Evolutionary conservation across 2,888 invertebrate species (phyloP), one percentile per base, ranked within the genome.

Genomic region (Neria commutata): DNA sequence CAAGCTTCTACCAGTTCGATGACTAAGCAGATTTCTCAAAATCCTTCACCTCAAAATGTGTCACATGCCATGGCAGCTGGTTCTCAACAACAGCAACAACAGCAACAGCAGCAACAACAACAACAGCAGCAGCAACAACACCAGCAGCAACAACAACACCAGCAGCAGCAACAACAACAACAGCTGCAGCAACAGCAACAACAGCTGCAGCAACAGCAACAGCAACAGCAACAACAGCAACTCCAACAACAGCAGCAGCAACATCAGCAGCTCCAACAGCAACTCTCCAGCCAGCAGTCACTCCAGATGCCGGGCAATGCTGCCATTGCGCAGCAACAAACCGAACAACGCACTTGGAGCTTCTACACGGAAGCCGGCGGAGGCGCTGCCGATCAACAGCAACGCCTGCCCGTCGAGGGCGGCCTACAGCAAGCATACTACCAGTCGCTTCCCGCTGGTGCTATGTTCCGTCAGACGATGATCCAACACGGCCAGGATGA

Each of bases 381-480:
- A 47, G 72, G 74, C 60, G 70, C 72, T 45, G 71, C 68, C n/a
- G 78, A 76, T 1, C 75, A 78, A 16, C 80, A 79, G 59, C 79
- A 80, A 26, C 69, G 73, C 0, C 72, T 76, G 54, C 76, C 77
- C 2, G 75, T 78, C 16, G 79, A 80, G 33, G 72, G 73, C 2
- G 67, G 71, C 55, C 64, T 67, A 60, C 75, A 65, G 63, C 74
- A 79, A 59, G 74, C 78, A 29, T 82, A 80, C 65, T 81, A 80
- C 51, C 81, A 81, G 60, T 77, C 80, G 3, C 66, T 81, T 62
- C 82, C 82, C 16, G 73, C 78, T 19, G 78, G 75, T 54, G 74
- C 77, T 55, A 75, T 80, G 68, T 79, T 80, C 63, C 79, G 80
- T 42, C 82, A 82, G 60, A 79, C 80, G 16, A 79, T 80, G 72